phyloP scores from a whole-genome alignment of 2,113 vertebrate species.

The Platycercus adscitus region DNA sequence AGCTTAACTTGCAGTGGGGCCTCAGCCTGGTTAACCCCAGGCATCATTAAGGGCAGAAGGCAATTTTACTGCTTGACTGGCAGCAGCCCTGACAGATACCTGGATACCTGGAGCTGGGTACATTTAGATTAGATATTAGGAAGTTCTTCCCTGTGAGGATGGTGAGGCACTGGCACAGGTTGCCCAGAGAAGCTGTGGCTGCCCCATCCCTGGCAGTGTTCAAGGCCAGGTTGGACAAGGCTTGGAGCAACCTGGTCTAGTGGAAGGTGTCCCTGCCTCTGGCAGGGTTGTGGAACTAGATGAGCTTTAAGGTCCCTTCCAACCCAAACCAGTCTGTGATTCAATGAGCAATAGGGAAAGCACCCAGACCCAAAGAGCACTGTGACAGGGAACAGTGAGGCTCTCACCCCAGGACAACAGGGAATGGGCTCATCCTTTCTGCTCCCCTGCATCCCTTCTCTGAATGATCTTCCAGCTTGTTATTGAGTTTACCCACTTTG shows the following conservation, averaged over 20 bases:
- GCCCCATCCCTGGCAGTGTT: neutral
- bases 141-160: neutral
- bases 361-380: neutral
- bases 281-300: no score
- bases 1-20: neutral
- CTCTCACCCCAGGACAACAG: neutral
- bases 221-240: neutral
- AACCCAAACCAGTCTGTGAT: no score
- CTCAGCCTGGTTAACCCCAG: neutral
- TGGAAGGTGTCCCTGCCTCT: no score
- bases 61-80: neutral
- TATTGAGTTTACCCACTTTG: neutral
- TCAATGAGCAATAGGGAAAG: neutral
- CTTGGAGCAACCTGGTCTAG: neutral
- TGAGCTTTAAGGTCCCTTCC: no score
- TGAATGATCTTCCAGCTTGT: neutral
- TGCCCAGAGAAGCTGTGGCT: neutral
- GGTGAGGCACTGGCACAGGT: neutral
- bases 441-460: neutral
- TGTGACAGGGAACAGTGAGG: accelerated
- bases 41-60: neutral
- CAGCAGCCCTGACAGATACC: neutral
- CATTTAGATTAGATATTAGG: neutral
- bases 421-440: neutral
- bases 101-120: neutral